phyloP scores from a whole-genome alignment of 1,140 invertebrate species.

The Calosoma granatense region DNA sequence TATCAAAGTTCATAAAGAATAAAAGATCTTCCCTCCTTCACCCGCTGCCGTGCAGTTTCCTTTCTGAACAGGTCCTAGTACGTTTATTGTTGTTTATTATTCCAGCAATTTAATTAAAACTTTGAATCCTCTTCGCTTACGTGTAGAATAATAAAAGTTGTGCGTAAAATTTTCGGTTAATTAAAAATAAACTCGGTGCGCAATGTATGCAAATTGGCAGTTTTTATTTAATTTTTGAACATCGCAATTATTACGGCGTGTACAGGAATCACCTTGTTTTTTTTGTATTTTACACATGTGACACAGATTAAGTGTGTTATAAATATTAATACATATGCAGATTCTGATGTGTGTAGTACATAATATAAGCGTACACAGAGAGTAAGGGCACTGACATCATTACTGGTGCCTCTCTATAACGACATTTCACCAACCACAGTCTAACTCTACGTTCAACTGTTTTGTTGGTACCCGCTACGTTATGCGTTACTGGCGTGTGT shows the following conservation, averaged over 20 bases:
- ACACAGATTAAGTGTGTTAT: conserved; percentile 16
- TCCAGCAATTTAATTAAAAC: conserved; percentile 2
- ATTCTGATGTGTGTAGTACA: no score
- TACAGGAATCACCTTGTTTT: not conserved
- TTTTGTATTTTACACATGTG: conserved; percentile 13
- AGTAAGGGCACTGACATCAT: no score
- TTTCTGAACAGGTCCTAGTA: no score
- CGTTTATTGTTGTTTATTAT: conserved; percentile 7
- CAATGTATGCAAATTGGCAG: conserved; percentile 1
- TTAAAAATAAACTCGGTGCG: conserved; percentile 1
- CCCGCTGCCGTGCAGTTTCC: no score
- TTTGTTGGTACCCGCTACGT: no score
- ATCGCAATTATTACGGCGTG: not conserved
- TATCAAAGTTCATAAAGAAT: no score
- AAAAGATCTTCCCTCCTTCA: no score
- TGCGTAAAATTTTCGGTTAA: conserved; percentile 3
- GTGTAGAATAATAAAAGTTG: conserved; percentile 3
- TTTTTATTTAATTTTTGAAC: conserved; percentile 5
- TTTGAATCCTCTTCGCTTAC: not conserved
- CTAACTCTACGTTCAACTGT: no score
- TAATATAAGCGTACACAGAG: no score
- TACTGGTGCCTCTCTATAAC: no score
- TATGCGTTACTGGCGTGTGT: no score
- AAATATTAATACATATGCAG: conserved; percentile 17
- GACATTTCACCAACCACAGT: no score